phyloP scores from a whole-genome alignment of 2,797 vertebrate species.

The Xenopus petersii region DNA sequence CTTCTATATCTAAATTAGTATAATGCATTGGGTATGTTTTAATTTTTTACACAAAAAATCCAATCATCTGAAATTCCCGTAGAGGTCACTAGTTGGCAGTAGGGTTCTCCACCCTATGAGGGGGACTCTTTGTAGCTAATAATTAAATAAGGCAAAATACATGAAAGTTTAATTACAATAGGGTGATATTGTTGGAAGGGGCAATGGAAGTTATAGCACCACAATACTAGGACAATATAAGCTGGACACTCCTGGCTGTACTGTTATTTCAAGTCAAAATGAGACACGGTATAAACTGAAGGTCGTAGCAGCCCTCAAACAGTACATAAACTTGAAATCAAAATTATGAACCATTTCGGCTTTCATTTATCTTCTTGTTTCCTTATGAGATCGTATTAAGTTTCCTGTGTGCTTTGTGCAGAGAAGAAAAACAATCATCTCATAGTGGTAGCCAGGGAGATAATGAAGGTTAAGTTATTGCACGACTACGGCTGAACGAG shows the following conservation, averaged over 20 bases:
- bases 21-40: no score
- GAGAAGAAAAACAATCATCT: neutral
- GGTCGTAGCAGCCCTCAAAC: neutral
- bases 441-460: neutral
- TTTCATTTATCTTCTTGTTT: conserved; percentile 9
- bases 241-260: neutral
- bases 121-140: no score
- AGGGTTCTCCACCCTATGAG: no score
- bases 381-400: neutral
- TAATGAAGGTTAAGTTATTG: neutral
- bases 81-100: no score
- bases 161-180: no score
- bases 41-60: no score
- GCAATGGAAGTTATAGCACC: neutral
- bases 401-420: conserved; percentile 14
- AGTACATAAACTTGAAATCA: neutral
- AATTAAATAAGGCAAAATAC: no score
- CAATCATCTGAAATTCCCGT: no score
- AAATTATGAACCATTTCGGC: conserved; percentile 5
- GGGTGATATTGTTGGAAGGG: neutral
- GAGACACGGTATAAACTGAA: no score
- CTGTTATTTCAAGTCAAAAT: no score
- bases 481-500: neutral
- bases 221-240: neutral
- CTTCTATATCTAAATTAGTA: no score